A percentile compares a stretch with the other conserved stretches of the same genome.
These are phyloP conservation scores for Mormyrus hasselquistii DNA, from an alignment of 2,797 vertebrate species.

Conservation along the genomic window DNA sequence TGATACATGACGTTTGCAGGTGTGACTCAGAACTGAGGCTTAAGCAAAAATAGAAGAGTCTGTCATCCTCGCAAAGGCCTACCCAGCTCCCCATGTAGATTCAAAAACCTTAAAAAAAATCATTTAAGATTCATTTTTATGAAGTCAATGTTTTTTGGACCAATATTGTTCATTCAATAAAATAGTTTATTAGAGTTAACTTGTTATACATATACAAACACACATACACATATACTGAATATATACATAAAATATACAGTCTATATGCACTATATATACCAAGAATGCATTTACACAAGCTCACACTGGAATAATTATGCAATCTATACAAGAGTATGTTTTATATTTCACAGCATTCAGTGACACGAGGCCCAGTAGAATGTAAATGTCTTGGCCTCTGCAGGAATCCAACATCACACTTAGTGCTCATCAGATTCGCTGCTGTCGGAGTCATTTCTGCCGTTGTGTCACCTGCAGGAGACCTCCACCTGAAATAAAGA, in stretches of 20 bases:
- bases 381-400: neutral
- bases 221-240: neutral
- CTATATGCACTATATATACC: neutral
- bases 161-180: neutral
- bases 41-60: neutral
- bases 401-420: neutral
- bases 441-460: neutral
- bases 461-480: neutral
- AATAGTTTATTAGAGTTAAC: neutral
- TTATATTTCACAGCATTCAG: neutral
- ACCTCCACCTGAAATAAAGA: conserved; percentile 12
- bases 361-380: neutral
- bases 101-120: neutral
- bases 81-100: neutral
- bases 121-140: neutral
- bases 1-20: neutral
- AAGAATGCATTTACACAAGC: neutral
- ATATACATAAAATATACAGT: neutral
- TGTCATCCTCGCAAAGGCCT: neutral
- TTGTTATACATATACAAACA: neutral
- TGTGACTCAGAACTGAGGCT: conserved; percentile 4
- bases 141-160: neutral
- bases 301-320: neutral
- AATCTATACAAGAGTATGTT: neutral
- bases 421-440: neutral